A percentile compares a stretch with the other conserved stretches of the same genome.
These are phyloP conservation scores for Oreonectes daqikongensis DNA, from an alignment of 2,797 vertebrate genomes.

Conservation along the genomic window DNA sequence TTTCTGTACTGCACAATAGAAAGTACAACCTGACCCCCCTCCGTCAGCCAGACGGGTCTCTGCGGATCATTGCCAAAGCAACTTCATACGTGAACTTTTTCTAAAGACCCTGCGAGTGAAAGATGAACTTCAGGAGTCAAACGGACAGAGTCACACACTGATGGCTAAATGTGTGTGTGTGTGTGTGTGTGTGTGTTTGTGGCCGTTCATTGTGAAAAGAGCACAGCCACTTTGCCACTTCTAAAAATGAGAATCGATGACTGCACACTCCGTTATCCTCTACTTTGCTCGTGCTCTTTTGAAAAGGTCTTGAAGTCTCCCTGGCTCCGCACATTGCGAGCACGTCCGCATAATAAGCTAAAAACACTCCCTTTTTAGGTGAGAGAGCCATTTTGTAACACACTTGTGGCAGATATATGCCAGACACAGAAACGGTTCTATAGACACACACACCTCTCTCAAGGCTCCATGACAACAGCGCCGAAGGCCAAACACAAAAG, in stretches of 20 bases:
- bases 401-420: not conserved
- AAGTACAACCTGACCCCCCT: slow-evolving; percentile 3
- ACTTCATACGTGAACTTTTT: slow-evolving; percentile 54
- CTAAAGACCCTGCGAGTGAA: slow-evolving; percentile 53
- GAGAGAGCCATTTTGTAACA: slow-evolving; percentile 4
- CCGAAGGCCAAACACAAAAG: slow-evolving; percentile 35
- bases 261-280: slow-evolving; percentile 24
- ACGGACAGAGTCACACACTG: slow-evolving; percentile 27
- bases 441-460: slow-evolving; percentile 11
- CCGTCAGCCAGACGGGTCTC: slow-evolving; percentile 42
- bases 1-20: slow-evolving; percentile 26
- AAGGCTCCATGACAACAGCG: slow-evolving; percentile 44
- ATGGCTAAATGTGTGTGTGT: slow-evolving; percentile 28
- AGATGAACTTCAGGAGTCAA: slow-evolving; percentile 58
- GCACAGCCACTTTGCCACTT: slow-evolving; percentile 40
- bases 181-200: slow-evolving; percentile 26
- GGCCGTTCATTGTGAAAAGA: slow-evolving; percentile 17
- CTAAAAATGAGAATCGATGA: slow-evolving; percentile 53
- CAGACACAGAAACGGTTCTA: slow-evolving; percentile 2
- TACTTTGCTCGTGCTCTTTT: slow-evolving; percentile 32
- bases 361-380: not conserved
- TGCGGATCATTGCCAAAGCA: slow-evolving; percentile 46
- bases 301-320: slow-evolving; percentile 32
- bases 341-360: slow-evolving; percentile 26
- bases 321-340: slow-evolving; percentile 16